Percentiles rank a stretch among this genome's conserved stretches.
Evolutionary conservation across 2,797 vertebrate genomes (phyloP).

Genomic region (Sphenodon punctatus): DNA sequence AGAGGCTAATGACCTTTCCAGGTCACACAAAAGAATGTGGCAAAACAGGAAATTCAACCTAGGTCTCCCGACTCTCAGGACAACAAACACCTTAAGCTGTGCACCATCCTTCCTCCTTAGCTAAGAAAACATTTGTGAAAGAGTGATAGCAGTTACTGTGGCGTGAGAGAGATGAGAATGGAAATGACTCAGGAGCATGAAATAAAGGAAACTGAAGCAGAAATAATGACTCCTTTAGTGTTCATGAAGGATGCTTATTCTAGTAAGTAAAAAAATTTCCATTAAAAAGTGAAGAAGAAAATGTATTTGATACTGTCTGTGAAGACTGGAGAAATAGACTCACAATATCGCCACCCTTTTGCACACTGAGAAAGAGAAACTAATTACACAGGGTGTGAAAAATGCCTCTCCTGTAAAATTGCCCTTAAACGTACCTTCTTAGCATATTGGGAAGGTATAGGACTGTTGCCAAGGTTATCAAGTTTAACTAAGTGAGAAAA

Average conservation of each 20-base stretch:
- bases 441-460: too few species aligned
- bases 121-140: slow-evolving; percentile 36
- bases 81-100: too few species aligned
- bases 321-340: neutral
- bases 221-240: neutral
- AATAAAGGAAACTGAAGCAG: neutral
- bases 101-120: too few species aligned
- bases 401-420: neutral
- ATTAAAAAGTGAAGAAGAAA: neutral
- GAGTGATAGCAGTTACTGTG: slow-evolving; percentile 17
- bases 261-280: neutral
- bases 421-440: neutral
- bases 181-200: neutral
- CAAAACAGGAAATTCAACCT: too few species aligned
- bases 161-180: accelerated
- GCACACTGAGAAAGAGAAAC: neutral
- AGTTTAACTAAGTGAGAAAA: too few species aligned
- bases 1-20: too few species aligned
- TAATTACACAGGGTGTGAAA: neutral
- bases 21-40: too few species aligned
- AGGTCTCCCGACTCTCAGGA: too few species aligned
- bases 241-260: neutral
- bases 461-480: too few species aligned
- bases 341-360: neutral
- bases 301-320: neutral